Evolutionary conservation across 1,140 invertebrate genomes (phyloP), one percentile per base, ranked within the genome.

Genomic region (Eupristina koningsbergeri): DNA sequence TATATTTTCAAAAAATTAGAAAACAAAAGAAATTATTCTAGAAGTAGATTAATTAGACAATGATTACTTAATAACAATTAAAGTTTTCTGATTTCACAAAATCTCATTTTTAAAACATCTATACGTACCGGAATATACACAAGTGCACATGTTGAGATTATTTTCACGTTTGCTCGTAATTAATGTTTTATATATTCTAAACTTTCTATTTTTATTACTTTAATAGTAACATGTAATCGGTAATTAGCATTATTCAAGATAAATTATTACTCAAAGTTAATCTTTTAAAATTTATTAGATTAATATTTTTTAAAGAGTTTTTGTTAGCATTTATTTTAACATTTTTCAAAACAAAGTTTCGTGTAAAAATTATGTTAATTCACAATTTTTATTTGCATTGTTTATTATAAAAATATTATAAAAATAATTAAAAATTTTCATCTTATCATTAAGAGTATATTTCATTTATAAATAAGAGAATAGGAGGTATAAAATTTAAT

Each of bases 41-140:
- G 22, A 79, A 69, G 22, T n/a, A 6, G 31, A 80, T 69, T 31
- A 41, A 80, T 80, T 41, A 34, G 29, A 69, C n/a, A 69, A 79
- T 31, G 3, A 74, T 45, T 29, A 13, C 26, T 47, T 22, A 29
- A 79, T 61, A 67, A 47, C 67, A 26, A 45, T 29, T 47, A 29
- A 80, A 39, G 69, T 80, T 80, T 80, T 45, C 47, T n/a, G 64
- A 73, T 80, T 80, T 80, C 67, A 73, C 79, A 61, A 80, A 80
- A 41, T 58, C 50, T 34, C 29, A 29, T 69, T 69, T 79, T 22
- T 11, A 19, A 45, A 47, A 7, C 47, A 29, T 29, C 22, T 64
- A 11, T 34, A 15, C 17, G 17, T 64, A 11, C 26, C n/a, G n/a
- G 17, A 3, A 64, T 11, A 34, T 34, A 34, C 17, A 29, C 29